A percentile compares a stretch with the other conserved stretches of the same genome.
Evolutionary conservation across 2,113 vertebrate species (phyloP).

Genomic region (Rallus limicola): DNA sequence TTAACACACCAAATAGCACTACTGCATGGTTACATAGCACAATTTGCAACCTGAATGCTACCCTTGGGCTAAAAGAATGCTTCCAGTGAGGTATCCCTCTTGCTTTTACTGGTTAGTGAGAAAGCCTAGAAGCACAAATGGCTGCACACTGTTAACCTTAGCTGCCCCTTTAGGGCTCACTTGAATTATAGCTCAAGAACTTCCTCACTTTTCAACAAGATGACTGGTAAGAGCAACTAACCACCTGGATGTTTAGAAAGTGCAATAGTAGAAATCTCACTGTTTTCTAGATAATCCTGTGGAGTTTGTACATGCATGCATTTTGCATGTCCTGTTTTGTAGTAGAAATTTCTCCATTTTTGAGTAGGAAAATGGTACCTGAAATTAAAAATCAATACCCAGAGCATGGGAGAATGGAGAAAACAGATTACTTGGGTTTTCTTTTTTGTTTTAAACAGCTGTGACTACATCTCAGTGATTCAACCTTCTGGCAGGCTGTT

Average conservation of each 20-base stretch:
- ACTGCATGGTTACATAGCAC: conserved; percentile 1
- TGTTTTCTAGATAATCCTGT: not conserved
- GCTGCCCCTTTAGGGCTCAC: not conserved
- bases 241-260: not conserved
- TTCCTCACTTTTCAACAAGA: not conserved
- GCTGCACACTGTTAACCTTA: conserved; percentile 42
- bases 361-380: not conserved
- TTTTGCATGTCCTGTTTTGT: not conserved
- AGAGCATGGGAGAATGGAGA: not conserved
- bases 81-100: not conserved
- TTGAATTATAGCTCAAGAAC: not conserved
- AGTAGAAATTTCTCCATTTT: not conserved
- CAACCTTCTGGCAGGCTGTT: not conserved
- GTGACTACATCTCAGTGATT: not conserved
- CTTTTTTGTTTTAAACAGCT: not conserved
- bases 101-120: not conserved
- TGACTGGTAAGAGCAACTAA: not conserved
- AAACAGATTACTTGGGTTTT: not conserved
- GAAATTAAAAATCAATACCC: not conserved
- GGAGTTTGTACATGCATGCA: not conserved
- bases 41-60: not conserved
- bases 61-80: not conserved
- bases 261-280: not conserved
- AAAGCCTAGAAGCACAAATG: conserved; percentile 33
- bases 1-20: not conserved